Conservation (phyloP, 2,797 vertebrate genomes). For the Spea hammondii region DNA sequence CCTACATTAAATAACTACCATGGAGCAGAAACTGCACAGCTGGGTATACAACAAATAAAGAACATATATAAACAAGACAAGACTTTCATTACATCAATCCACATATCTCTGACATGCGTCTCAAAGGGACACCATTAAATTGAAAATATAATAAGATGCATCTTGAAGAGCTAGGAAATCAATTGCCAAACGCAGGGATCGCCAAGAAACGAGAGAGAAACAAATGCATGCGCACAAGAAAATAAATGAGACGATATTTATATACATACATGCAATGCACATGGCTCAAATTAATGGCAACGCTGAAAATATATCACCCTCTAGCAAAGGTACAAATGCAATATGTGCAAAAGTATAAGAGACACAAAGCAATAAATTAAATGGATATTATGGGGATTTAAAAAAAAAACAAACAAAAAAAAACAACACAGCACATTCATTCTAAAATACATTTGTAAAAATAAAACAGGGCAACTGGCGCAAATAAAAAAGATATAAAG, state of each 20-base stretch:
- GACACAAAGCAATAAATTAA: neutral
- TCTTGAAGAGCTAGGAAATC: conserved; percentile 4
- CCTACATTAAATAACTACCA: neutral
- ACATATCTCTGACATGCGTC: neutral
- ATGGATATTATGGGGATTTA: too few species aligned
- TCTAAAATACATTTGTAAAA: too few species aligned
- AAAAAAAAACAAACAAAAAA: too few species aligned
- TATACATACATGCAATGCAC: neutral
- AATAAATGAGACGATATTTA: conserved; percentile 7
- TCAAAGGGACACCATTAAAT: conserved; percentile 3
- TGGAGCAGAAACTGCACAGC: neutral
- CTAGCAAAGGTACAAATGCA: neutral
- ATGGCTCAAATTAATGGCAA: neutral
- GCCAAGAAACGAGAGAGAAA: neutral
- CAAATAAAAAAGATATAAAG: too few species aligned
- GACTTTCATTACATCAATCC: conserved; percentile 3
- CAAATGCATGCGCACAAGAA: neutral
- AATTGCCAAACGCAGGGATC: neutral
- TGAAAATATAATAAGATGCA: conserved; percentile 8
- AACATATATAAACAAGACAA: neutral
- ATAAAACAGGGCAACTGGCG: too few species aligned
- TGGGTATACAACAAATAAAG: neutral
- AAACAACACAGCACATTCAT: too few species aligned
- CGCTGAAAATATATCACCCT: neutral
- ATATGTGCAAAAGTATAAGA: neutral